Percentiles rank a stretch among this genome's conserved stretches.
Evolutionary conservation across 1,140 invertebrate species (phyloP).

Genomic region (Cephus cinctus): DNA sequence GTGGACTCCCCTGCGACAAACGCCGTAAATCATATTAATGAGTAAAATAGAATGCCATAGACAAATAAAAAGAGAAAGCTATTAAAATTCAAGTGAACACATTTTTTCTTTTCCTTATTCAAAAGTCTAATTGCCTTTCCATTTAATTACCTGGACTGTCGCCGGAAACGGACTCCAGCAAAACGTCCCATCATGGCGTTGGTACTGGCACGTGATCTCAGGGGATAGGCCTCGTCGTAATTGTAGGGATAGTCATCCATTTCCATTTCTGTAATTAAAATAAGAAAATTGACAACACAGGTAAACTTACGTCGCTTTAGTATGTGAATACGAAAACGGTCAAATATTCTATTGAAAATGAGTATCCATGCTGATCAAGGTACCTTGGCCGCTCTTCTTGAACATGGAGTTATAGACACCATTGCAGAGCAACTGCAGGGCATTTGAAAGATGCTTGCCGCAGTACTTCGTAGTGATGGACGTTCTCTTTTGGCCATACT

Average conservation of each 20-base stretch:
- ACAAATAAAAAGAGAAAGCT: too few relatives aligned
- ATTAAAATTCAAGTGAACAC: too few relatives aligned
- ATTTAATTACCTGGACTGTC: too few relatives aligned
- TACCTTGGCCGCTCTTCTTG: slow-evolving; percentile 47
- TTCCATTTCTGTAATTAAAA: slow-evolving; percentile 42
- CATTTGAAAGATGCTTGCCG: slow-evolving; percentile 44
- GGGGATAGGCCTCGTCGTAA: slow-evolving; percentile 38
- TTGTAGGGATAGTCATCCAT: slow-evolving; percentile 34
- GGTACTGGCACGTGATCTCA: slow-evolving; percentile 39
- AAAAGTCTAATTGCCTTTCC: too few relatives aligned
- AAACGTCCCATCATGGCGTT: slow-evolving; percentile 40
- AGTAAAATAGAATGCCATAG: too few relatives aligned
- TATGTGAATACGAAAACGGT: too few relatives aligned
- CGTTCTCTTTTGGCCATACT: slow-evolving; percentile 30
- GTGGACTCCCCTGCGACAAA: slow-evolving; percentile 45
- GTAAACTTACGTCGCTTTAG: too few relatives aligned
- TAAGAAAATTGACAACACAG: background rate
- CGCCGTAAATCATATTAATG: too few relatives aligned
- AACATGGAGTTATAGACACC: slow-evolving; percentile 50
- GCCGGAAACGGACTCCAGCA: slow-evolving; percentile 10
- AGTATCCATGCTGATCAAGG: slow-evolving; percentile 1
- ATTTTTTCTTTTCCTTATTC: too few relatives aligned
- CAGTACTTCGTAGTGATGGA: slow-evolving; percentile 36
- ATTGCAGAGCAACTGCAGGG: slow-evolving; percentile 43
- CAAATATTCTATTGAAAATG: too few relatives aligned